These are phyloP conservation scores for Kobus ellipsiprymnus DNA, from an alignment of 2,113 vertebrate species.

Conservation along the genomic window DNA sequence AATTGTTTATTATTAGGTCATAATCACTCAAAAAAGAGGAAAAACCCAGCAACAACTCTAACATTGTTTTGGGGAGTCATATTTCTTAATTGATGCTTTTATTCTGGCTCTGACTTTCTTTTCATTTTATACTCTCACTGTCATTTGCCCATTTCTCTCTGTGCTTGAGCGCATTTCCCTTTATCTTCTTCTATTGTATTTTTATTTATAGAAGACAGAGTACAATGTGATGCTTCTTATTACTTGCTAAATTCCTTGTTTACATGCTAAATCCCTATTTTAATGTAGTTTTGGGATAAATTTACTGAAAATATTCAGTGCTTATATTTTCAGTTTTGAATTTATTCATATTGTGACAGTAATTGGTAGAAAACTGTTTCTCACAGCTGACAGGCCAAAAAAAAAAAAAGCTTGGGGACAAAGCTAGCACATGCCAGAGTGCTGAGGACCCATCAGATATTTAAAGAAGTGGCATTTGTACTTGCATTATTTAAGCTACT, in stretches of 20 bases:
- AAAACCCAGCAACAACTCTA: neutral
- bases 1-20: constrained; percentile 54
- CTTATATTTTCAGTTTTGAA: constrained; percentile 72
- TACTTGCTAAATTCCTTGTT: constrained; percentile 62
- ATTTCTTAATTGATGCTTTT: constrained; percentile 67
- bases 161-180: constrained; percentile 65
- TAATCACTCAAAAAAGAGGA: constrained; percentile 18
- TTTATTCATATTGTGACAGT: constrained; percentile 77
- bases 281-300: constrained; percentile 63
- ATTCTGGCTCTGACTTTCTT: constrained; percentile 61
- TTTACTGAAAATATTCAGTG: constrained; percentile 74
- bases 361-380: constrained; percentile 76
- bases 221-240: constrained; percentile 58
- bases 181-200: constrained; percentile 62
- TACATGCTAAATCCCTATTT: constrained; percentile 62
- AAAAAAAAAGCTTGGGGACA: constrained; percentile 51
- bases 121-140: constrained; percentile 53
- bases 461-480: constrained; percentile 66
- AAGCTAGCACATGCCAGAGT: constrained; percentile 57
- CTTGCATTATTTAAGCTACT: constrained; percentile 61
- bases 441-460: constrained; percentile 55
- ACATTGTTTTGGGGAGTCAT: constrained; percentile 34
- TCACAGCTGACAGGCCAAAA: constrained; percentile 69
- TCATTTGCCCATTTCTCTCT: constrained; percentile 70
- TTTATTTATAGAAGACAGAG: constrained; percentile 71